Percentiles rank a stretch among this genome's conserved stretches.
Conservation (phyloP, 2,797 vertebrate species). For the Tachyglossus aculeatus region DNA sequence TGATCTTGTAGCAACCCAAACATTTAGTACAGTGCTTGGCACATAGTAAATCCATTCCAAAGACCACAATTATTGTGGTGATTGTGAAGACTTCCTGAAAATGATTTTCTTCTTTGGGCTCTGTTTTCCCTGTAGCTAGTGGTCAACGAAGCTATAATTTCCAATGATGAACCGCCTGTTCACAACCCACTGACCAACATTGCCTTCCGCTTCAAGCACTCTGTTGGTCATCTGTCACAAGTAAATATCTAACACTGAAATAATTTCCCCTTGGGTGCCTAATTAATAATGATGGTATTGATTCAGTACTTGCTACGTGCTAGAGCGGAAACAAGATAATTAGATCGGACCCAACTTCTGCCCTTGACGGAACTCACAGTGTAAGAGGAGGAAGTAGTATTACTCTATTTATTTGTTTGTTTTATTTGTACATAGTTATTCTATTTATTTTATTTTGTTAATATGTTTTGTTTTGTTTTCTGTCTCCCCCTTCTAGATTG, state of each 20-base stretch:
- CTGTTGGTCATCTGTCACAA: neutral
- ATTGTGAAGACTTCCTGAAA: neutral
- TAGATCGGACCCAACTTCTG: no score
- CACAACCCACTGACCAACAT: neutral
- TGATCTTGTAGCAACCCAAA: neutral
- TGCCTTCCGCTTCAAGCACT: neutral
- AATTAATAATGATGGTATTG: no score
- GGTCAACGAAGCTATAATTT: neutral
- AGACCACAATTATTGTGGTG: neutral
- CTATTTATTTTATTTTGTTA: no score
- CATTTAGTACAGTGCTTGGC: neutral
- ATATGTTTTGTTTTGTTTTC: no score
- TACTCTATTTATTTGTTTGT: no score
- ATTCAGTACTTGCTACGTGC: no score
- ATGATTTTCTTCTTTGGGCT: neutral
- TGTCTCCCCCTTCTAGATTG: no score
- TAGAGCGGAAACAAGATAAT: no score
- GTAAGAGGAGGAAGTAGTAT: no score
- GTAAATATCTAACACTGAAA: neutral
- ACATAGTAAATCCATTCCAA: neutral
- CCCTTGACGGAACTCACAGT: no score
- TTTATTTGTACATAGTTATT: no score
- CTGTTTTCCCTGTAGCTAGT: neutral
- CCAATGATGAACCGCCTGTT: neutral
- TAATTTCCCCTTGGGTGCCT: conserved; percentile 4